Evolutionary conservation across 2,797 vertebrate species (phyloP).

Genomic region (Ctenosaura bakeri): DNA sequence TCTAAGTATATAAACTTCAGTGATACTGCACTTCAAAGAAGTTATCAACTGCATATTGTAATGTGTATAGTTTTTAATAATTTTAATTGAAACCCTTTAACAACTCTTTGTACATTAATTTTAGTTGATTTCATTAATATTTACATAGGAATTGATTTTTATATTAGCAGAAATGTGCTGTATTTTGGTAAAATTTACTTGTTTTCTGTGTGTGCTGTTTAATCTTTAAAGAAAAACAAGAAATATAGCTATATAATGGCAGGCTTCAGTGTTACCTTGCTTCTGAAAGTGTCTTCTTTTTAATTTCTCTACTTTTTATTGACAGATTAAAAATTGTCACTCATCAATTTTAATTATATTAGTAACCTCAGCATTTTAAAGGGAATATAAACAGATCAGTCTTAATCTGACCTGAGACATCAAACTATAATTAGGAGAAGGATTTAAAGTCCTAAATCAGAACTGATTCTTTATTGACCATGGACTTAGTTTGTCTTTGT

Average conservation of each 20-base stretch:
- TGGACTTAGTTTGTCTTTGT: slow-evolving; percentile 67
- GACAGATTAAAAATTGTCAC: slow-evolving; percentile 65
- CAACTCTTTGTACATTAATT: slow-evolving; percentile 89
- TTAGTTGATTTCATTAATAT: slow-evolving; percentile 82
- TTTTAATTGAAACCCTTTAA: slow-evolving; percentile 90
- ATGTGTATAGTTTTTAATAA: slow-evolving; percentile 84
- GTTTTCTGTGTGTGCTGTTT: slow-evolving; percentile 81
- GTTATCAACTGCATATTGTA: slow-evolving; percentile 88
- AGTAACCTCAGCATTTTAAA: slow-evolving; percentile 74
- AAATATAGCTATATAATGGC: slow-evolving; percentile 77
- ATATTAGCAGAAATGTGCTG: slow-evolving; percentile 83
- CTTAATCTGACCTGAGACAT: slow-evolving; percentile 65
- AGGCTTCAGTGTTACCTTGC: slow-evolving; percentile 74
- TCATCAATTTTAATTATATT: slow-evolving; percentile 64
- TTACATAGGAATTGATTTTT: slow-evolving; percentile 85
- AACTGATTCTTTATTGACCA: slow-evolving; percentile 77
- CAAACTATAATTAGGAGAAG: slow-evolving; percentile 67
- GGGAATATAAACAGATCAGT: slow-evolving; percentile 66
- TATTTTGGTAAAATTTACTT: slow-evolving; percentile 86
- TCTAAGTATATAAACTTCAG: slow-evolving; percentile 75
- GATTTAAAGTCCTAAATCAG: slow-evolving; percentile 65
- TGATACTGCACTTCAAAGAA: slow-evolving; percentile 81
- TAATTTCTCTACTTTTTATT: slow-evolving; percentile 71
- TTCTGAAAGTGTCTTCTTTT: slow-evolving; percentile 65
- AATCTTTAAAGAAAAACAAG: slow-evolving; percentile 78